A percentile compares a stretch with the other conserved stretches of the same genome.
phyloP scores from a whole-genome alignment of 2,113 vertebrate species.

The Thunnus thynnus region DNA sequence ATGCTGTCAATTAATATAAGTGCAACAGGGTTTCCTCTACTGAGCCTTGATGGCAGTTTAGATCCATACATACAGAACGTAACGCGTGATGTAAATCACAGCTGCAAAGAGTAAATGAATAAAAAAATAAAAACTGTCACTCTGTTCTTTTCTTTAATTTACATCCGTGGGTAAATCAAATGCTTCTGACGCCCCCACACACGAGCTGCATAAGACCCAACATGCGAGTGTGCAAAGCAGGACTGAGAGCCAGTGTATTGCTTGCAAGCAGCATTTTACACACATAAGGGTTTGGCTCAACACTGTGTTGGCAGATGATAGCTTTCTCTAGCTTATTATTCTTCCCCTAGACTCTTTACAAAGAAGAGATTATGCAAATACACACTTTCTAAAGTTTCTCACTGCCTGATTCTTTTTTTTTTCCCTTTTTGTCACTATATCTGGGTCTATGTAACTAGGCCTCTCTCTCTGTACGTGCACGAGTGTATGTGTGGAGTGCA shows the following conservation, averaged over 20 bases:
- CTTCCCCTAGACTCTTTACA: constrained; percentile 67
- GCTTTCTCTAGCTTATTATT: constrained; percentile 73
- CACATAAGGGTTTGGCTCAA: constrained; percentile 46
- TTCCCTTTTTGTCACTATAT: constrained; percentile 40
- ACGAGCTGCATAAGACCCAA: constrained; percentile 12
- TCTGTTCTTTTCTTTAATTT: constrained; percentile 33
- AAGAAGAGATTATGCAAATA: constrained; percentile 80
- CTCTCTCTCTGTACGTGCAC: constrained; percentile 23
- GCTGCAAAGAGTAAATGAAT: neutral
- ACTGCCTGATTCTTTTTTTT: constrained; percentile 37
- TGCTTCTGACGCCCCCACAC: constrained; percentile 15
- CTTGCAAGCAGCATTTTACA: constrained; percentile 50
- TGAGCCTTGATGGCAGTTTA: neutral
- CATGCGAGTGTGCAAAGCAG: constrained; percentile 18
- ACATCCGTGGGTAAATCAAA: constrained; percentile 16
- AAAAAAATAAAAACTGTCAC: neutral
- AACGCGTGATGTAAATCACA: neutral
- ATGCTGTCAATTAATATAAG: neutral
- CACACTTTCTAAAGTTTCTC: constrained; percentile 70
- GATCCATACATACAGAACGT: neutral
- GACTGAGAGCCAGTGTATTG: constrained; percentile 18
- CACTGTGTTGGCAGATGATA: constrained; percentile 63
- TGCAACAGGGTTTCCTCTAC: neutral
- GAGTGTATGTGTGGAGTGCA: constrained; percentile 11
- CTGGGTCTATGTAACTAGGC: constrained; percentile 60